Conservation (phyloP, 2,888 invertebrate genomes). For the Netelia virgata region DNA sequence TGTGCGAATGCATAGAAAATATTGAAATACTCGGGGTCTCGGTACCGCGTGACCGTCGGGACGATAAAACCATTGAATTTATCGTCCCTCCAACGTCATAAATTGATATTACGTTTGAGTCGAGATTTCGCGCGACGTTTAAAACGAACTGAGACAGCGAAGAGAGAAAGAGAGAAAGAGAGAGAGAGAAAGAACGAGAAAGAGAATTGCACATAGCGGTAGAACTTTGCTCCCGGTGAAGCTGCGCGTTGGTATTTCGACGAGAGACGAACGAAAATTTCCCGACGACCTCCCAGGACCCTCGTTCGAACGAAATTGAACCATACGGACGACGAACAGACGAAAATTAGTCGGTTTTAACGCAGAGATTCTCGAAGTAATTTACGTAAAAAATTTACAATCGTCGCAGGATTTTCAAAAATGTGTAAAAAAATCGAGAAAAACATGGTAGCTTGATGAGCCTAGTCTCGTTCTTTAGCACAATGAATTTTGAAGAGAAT, state of each 20-base stretch:
- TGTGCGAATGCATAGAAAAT: conserved; percentile 3
- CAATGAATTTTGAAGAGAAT: neutral
- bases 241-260: conserved; percentile 5
- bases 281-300: conserved; percentile 26
- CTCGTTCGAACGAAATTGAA: neutral
- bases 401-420: neutral
- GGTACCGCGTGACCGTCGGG: conserved; percentile 43
- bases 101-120: conserved; percentile 67
- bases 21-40: conserved; percentile 63
- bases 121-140: conserved; percentile 61
- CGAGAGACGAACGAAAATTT: conserved; percentile 55
- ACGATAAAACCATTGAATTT: conserved; percentile 70
- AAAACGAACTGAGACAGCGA: neutral
- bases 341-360: neutral
- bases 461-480: neutral
- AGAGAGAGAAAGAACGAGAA: neutral
- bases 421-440: neutral
- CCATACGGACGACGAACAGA: neutral
- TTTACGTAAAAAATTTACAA: neutral
- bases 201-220: conserved; percentile 12
- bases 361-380: neutral
- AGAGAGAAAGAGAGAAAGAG: neutral
- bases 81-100: conserved; percentile 67
- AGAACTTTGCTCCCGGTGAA: conserved; percentile 27
- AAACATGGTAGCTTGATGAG: neutral